Conservation (phyloP, 1,140 invertebrate genomes). For the Neotoxoptera formosana region DNA sequence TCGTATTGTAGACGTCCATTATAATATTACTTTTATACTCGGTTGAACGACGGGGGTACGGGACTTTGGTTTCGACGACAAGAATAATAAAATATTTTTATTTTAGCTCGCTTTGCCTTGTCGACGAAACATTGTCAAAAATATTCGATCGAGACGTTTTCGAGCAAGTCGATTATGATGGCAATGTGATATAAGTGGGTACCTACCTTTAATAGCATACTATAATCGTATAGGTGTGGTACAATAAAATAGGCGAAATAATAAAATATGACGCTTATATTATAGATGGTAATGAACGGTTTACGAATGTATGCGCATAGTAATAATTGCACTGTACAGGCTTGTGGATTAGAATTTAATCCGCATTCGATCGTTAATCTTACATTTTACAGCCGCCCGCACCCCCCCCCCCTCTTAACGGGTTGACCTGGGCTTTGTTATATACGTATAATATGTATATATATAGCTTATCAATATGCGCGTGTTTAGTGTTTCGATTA, state of each 20-base stretch:
- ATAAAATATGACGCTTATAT: background rate
- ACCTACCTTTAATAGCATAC: no score
- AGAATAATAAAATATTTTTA: background rate
- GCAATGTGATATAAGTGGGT: no score
- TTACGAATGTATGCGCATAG: background rate
- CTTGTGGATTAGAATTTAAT: background rate
- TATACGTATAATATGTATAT: background rate
- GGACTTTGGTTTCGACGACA: background rate
- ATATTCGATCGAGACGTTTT: background rate
- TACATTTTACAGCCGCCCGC: background rate
- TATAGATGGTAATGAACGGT: background rate
- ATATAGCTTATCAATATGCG: background rate
- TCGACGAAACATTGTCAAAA: background rate
- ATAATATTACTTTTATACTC: background rate
- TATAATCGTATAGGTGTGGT: background rate
- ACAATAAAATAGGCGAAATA: background rate
- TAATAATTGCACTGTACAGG: background rate
- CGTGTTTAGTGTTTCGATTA: constrained; percentile 5
- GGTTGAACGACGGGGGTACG: background rate
- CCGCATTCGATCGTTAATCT: background rate
- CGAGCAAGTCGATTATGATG: background rate
- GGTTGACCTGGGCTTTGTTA: no score
- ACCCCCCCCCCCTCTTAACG: background rate
- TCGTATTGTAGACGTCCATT: background rate
- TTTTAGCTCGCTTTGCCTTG: background rate